phyloP scores from a whole-genome alignment of 2,113 vertebrate genomes.

The Mugil cephalus region DNA sequence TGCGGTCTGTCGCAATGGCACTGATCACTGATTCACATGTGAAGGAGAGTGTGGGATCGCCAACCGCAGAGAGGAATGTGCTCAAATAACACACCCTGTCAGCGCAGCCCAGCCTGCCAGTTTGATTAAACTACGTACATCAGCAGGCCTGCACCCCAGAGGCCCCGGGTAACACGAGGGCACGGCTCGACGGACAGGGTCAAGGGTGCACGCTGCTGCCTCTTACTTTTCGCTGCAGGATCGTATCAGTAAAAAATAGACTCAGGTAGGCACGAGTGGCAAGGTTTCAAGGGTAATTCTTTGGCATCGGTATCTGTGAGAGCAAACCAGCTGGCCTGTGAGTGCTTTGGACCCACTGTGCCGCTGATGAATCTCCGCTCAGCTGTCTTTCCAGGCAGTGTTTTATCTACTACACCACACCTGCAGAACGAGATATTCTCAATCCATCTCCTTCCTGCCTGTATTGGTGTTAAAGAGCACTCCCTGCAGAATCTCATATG shows the following conservation, averaged over 20 bases:
- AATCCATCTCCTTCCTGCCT: conserved; percentile 53
- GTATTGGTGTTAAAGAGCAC: conserved; percentile 48
- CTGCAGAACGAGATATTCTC: conserved; percentile 58
- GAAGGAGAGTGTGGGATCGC: conserved; percentile 17
- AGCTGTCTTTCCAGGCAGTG: conserved; percentile 49
- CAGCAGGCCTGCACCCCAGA: conserved; percentile 53
- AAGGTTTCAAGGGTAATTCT: conserved; percentile 43
- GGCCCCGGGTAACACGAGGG: conserved; percentile 53
- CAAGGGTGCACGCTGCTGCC: conserved; percentile 53
- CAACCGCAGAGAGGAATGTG: conserved; percentile 51
- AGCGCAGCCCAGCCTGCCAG: conserved; percentile 58
- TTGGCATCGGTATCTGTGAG: conserved; percentile 38
- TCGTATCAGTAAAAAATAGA: conserved; percentile 31
- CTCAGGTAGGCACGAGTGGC: conserved; percentile 27
- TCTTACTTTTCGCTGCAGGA: conserved; percentile 53
- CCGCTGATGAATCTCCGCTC: conserved; percentile 64
- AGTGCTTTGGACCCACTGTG: conserved; percentile 64
- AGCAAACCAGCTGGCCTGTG: conserved; percentile 59
- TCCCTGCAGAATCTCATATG: conserved; percentile 51
- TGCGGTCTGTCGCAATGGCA: neutral
- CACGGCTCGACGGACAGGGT: conserved; percentile 40
- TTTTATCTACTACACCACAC: conserved; percentile 69
- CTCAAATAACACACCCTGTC: conserved; percentile 60
- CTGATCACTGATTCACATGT: conserved; percentile 31
- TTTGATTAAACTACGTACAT: conserved; percentile 70